Evolutionary conservation across 2,797 vertebrate species (phyloP), one percentile per base, ranked within the genome.

Genomic region (Novumbra hubbsi): DNA sequence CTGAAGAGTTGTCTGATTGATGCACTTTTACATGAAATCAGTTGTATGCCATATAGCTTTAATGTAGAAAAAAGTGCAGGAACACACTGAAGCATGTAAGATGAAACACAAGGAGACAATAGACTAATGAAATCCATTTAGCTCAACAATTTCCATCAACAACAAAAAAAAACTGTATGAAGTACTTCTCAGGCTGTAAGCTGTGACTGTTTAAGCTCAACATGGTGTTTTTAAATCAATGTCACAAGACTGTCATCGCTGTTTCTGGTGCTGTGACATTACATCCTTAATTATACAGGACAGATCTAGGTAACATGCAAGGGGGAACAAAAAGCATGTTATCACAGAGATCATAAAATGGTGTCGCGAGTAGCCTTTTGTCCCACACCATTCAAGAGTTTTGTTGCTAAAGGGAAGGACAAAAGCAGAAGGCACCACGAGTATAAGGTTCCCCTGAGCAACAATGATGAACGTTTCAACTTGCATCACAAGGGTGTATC

Each of bases 401-500:
- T 90, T 90, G 87, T 90, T 87, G 91, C 92, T 92, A 91, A 93
- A 92, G 90, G 90, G 89, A 92, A 89, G 91, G 90, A 91, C 90
- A 91, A 92, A 92, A 89, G 90, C 87, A 92, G 83, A 90, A 90
- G 90, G 90, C 91, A 87, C 92, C 91, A 93, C 92, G 91, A 89
- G 90, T 93, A 93, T 93, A 92, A 92, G 84, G 92, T 93, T 92
- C 89, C 92, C 87, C 89, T 68, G 83, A 87, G 90, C 90, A 84
- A 93, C 92, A 93, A 93, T 91, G 86, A 88, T 80, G 85, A 90
- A 91, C 92, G 91, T 92, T 93, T 93, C 92, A 89, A 90, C 91
- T 93, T 93, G 90, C 92, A 93, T 90, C 88, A 76, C 90, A 90
- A 91, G 92, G 92, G 91, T 92, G 92, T 91, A 93, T 92, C 91